Evolutionary conservation across 2,888 invertebrate species (phyloP).

Genomic region (Macaria notata): DNA sequence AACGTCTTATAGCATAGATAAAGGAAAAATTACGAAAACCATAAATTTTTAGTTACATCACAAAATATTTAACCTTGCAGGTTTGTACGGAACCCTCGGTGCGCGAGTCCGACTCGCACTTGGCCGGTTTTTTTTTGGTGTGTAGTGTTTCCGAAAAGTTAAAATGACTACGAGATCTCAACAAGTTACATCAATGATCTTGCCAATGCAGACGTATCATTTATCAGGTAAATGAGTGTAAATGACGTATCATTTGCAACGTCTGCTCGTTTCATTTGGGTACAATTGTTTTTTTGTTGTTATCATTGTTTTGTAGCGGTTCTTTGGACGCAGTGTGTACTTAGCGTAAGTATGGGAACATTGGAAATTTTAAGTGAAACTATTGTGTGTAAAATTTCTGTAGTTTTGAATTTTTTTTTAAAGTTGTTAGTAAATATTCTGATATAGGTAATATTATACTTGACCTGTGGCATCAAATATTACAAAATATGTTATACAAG

Average conservation of each 20-base stretch:
- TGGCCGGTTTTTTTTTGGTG: no score
- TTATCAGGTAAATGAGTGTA: constrained; percentile 15
- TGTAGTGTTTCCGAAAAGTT: no score
- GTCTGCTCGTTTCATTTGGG: constrained; percentile 10
- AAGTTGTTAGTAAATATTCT: background rate
- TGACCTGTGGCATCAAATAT: background rate
- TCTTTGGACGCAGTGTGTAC: background rate
- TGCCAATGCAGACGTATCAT: constrained; percentile 15
- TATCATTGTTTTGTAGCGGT: constrained; percentile 1
- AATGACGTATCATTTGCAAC: constrained; percentile 13
- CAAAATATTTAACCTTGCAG: no score
- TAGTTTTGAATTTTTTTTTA: background rate
- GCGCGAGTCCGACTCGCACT: no score
- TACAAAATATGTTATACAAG: no score
- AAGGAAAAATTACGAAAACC: no score
- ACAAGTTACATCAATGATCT: background rate
- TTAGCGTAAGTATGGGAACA: background rate
- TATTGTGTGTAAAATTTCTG: background rate
- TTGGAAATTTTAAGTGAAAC: background rate
- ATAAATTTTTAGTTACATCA: no score
- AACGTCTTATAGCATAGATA: no score
- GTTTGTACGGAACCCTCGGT: no score
- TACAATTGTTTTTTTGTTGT: constrained; percentile 6
- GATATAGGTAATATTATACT: background rate
- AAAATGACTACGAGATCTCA: no score